These are phyloP conservation scores for Sphinx pinastri DNA, from an alignment of 2,888 invertebrate genomes.

Conservation along the genomic window DNA sequence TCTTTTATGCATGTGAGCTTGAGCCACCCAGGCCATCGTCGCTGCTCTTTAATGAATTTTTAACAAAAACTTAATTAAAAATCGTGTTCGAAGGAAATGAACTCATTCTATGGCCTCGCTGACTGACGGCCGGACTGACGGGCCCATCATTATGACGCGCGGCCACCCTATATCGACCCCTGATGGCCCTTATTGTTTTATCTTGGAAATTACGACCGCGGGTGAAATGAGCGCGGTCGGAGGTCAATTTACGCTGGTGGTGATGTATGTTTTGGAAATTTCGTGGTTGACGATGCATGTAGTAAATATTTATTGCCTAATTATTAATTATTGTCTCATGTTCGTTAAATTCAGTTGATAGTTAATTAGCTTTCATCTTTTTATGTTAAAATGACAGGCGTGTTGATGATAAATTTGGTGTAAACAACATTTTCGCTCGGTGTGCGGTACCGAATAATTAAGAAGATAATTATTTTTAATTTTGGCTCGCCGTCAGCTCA, in stretches of 20 bases:
- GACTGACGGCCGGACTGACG: constrained; percentile 79
- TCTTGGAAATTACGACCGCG: constrained; percentile 54
- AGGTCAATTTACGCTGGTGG: constrained; percentile 61
- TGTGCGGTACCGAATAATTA: neutral
- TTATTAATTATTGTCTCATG: constrained; percentile 69
- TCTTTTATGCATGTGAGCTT: constrained; percentile 72
- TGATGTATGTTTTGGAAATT: constrained; percentile 72
- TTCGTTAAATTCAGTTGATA: constrained; percentile 54
- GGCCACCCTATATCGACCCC: constrained; percentile 63
- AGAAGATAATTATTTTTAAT: neutral
- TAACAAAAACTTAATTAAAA: constrained; percentile 84
- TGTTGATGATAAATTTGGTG: constrained; percentile 36
- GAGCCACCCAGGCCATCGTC: constrained; percentile 64
- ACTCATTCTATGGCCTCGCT: constrained; percentile 79
- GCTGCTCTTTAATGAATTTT: constrained; percentile 79
- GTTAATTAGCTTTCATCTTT: constrained; percentile 49
- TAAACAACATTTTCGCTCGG: constrained; percentile 1
- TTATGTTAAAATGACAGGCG: constrained; percentile 44
- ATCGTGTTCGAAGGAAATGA: constrained; percentile 83
- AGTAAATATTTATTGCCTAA: constrained; percentile 73
- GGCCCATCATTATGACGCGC: constrained; percentile 70
- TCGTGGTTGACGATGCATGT: constrained; percentile 69
- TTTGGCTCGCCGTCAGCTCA: neutral
- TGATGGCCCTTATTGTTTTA: constrained; percentile 51
- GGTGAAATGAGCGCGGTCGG: constrained; percentile 56